Evolutionary conservation across 2,113 vertebrate species (phyloP).

Genomic region (Gallinago media): DNA sequence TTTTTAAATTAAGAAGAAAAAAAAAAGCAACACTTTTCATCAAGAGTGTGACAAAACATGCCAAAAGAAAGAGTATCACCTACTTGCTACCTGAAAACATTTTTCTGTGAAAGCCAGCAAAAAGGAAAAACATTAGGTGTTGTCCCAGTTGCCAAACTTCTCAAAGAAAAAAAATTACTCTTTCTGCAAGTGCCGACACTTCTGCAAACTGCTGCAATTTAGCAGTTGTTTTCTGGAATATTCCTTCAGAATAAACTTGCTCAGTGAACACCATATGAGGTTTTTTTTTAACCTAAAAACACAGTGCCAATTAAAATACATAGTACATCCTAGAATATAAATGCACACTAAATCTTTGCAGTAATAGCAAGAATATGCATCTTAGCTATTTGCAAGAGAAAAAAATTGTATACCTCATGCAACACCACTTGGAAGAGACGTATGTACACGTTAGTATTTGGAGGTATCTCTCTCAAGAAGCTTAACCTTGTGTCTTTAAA

Average conservation of each 20-base stretch:
- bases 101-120: not conserved
- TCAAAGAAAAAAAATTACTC: not conserved
- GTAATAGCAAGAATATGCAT: not conserved
- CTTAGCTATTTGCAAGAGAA: not conserved
- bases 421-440: not conserved
- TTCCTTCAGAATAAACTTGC: not conserved
- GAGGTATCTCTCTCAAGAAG: not conserved
- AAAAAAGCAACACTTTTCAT: not conserved
- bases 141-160: not conserved
- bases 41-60: not conserved
- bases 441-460: not conserved
- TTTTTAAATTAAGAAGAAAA: not conserved
- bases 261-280: not conserved
- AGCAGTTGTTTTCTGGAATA: not conserved
- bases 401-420: accelerated
- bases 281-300: not conserved
- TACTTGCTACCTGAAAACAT: not conserved
- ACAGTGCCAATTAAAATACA: not conserved
- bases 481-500: not conserved
- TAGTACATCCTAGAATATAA: not conserved
- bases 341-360: not conserved
- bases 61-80: not conserved
- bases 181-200: not conserved
- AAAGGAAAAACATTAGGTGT: not conserved
- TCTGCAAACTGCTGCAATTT: not conserved